These are phyloP conservation scores for Habroteleia sp. DNA, from an alignment of 2,888 invertebrate genomes.

Conservation along the genomic window DNA sequence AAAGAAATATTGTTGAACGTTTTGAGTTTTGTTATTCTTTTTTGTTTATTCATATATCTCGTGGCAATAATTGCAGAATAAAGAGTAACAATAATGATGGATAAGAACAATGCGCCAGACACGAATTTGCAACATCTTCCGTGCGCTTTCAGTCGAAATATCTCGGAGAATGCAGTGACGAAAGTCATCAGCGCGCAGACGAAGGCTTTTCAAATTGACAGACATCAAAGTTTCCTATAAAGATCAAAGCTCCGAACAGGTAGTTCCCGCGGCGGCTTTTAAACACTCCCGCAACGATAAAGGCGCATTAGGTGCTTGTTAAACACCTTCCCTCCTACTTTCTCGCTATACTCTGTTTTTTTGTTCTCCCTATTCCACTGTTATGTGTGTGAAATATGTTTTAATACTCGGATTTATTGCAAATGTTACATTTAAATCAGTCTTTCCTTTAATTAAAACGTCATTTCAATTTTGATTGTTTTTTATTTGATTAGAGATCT, in stretches of 20 bases:
- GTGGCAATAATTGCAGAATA: neutral
- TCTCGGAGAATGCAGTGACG: slow-evolving; percentile 8
- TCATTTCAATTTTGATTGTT: too few species aligned
- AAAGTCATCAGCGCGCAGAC: slow-evolving; percentile 22
- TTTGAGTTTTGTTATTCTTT: too few species aligned
- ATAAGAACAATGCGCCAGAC: slow-evolving; percentile 5
- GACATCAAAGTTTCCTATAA: slow-evolving; percentile 49
- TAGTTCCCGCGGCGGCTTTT: slow-evolving; percentile 33
- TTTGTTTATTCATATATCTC: too few species aligned
- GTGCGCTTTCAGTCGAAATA: slow-evolving; percentile 2
- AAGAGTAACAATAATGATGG: slow-evolving; percentile 2
- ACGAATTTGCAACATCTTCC: slow-evolving; percentile 3
- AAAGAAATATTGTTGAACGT: too few species aligned
- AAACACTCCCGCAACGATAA: slow-evolving; percentile 18
- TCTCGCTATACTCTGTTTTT: neutral
- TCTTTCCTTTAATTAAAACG: too few species aligned
- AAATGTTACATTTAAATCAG: too few species aligned
- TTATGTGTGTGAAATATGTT: too few species aligned
- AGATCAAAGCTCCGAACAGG: slow-evolving; percentile 50
- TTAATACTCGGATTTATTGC: too few species aligned
- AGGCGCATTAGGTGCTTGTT: slow-evolving; percentile 50
- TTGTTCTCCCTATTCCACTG: neutral
- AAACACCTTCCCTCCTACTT: slow-evolving; percentile 28
- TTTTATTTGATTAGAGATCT: too few species aligned
- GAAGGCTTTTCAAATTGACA: slow-evolving; percentile 43